These are phyloP conservation scores for Triplophysa yarkandensis DNA, from an alignment of 2,797 vertebrate genomes.

Conservation along the genomic window DNA sequence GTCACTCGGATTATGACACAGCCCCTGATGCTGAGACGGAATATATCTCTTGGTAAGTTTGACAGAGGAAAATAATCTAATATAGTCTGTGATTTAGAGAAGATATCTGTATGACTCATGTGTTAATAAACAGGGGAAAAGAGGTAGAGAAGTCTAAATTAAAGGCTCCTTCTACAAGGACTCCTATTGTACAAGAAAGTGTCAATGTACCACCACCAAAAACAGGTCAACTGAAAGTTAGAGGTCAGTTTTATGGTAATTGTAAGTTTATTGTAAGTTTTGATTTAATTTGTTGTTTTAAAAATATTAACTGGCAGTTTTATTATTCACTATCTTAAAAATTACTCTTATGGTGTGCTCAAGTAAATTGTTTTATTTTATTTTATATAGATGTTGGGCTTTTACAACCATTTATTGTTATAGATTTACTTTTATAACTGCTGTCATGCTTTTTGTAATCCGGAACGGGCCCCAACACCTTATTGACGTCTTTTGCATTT, in stretches of 20 bases:
- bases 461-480: not conserved
- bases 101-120: not conserved
- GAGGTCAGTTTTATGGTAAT: constrained; percentile 64
- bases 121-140: constrained; percentile 59
- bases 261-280: not conserved
- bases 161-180: constrained; percentile 45
- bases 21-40: constrained; percentile 85
- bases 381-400: too few species aligned
- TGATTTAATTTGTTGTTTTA: not conserved
- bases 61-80: not conserved
- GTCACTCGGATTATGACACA: constrained; percentile 92
- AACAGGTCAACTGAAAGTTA: constrained; percentile 64
- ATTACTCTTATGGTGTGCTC: too few species aligned
- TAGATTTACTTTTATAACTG: too few species aligned
- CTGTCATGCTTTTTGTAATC: too few species aligned
- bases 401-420: too few species aligned
- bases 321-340: too few species aligned
- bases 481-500: not conserved
- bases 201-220: constrained; percentile 55
- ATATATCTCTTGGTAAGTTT: constrained; percentile 66
- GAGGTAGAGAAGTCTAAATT: constrained; percentile 56
- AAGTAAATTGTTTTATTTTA: too few species aligned
- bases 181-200: constrained; percentile 51
- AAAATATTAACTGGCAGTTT: too few species aligned
- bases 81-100: not conserved